These are phyloP conservation scores for Tyrannus savana DNA, from an alignment of 2,113 vertebrate genomes.

Conservation along the genomic window DNA sequence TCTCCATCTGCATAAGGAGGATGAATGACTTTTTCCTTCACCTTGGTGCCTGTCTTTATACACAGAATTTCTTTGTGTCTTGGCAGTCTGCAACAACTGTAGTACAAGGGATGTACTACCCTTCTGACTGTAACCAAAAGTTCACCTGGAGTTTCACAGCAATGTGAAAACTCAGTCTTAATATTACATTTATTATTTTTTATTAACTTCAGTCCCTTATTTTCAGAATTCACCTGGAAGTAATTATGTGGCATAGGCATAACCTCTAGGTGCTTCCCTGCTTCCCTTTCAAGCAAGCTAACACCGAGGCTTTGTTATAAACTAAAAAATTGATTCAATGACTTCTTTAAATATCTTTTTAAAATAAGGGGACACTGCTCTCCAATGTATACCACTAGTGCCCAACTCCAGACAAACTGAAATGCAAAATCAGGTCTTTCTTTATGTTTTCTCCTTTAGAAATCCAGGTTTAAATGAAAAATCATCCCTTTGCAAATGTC, in stretches of 20 bases:
- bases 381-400: not conserved
- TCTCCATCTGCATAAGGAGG: not conserved
- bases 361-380: not conserved
- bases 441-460: not conserved
- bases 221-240: not conserved
- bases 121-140: not conserved
- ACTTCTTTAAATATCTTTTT: not conserved
- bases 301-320: not conserved
- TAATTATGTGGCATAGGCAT: fast-evolving
- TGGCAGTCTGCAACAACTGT: not conserved
- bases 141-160: not conserved
- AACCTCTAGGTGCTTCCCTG: not conserved
- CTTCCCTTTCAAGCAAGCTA: not conserved
- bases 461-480: not conserved
- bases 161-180: not conserved
- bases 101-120: not conserved
- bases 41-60: not conserved
- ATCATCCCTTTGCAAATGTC: not conserved
- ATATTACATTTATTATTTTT: not conserved
- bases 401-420: not conserved
- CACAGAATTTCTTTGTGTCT: not conserved
- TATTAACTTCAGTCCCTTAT: not conserved
- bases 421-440: not conserved
- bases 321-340: not conserved
- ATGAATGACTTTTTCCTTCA: not conserved